Conservation (phyloP, 2,888 invertebrate genomes). For the Xylota sylvarum region DNA sequence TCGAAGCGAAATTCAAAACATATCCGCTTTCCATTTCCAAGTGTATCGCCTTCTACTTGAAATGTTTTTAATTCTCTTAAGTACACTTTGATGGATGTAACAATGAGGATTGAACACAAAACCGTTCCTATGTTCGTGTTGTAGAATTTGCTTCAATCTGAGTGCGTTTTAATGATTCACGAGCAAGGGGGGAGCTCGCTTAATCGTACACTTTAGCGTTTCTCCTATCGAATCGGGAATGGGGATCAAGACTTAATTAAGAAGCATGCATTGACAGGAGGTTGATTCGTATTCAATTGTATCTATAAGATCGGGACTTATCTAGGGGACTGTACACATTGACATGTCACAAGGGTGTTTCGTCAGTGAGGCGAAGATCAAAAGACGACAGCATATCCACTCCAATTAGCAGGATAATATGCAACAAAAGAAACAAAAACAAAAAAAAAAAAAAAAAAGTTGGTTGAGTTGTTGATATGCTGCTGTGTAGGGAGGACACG, state of each 20-base stretch:
- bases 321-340: constrained; percentile 35
- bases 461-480: constrained; percentile 17
- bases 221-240: constrained; percentile 4
- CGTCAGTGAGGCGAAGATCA: constrained; percentile 34
- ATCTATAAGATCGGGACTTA: constrained; percentile 49
- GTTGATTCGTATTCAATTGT: constrained; percentile 26
- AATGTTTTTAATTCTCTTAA: constrained; percentile 52
- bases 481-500: not conserved
- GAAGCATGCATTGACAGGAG: not conserved
- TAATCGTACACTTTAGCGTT: constrained; percentile 37
- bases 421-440: constrained; percentile 40
- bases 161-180: constrained; percentile 16
- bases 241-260: constrained; percentile 57
- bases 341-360: constrained; percentile 68
- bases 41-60: constrained; percentile 44
- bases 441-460: not conserved
- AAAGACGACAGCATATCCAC: constrained; percentile 71
- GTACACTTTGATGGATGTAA: constrained; percentile 32
- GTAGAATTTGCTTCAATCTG: not conserved
- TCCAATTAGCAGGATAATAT: constrained; percentile 70
- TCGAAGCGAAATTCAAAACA: not conserved
- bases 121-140: not conserved
- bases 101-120: constrained; percentile 22
- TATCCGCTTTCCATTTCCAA: constrained; percentile 41
- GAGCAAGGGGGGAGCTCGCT: constrained; percentile 16